Evolutionary conservation across 2,888 invertebrate species (phyloP), one percentile per base, ranked within the genome.

Genomic region (Mythimna pallens): DNA sequence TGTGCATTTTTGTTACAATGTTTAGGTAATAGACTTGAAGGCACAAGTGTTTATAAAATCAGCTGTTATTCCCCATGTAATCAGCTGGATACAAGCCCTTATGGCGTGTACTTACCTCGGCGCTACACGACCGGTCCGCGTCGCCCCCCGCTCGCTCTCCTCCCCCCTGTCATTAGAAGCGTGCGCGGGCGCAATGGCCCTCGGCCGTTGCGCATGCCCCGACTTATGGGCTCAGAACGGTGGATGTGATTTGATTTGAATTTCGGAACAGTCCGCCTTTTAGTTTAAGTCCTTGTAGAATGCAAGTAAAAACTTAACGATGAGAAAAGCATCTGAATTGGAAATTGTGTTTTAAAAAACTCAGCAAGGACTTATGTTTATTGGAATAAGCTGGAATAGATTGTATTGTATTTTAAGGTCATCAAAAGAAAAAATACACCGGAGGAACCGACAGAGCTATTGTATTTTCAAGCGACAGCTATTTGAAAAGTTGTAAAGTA

Each of bases 141-240:
- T 93, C 89, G 88, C 88, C 85, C 91, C 87, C 88, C 86, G 88
- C 90, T 88, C 89, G 76, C 88, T 73, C 83, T 85, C 81, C 78
- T 82, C 91, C 88, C 82, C 84, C 89, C 92, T 91, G 94, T 94
- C 94, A 94, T 96, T 96, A 96, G 96, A 95, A 94, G 94, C 91
- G 90, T 90, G 92, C 95, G 94, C 95, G 92, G 91, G 95, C 95
- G 95, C 95, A 95, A 93, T 95, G 95, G 95, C 95, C 95, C 94
- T 93, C 92, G 88, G 89, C 89, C 88, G 89, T 86, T 89, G 88
- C 84, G 91, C 91, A 89, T 87, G 91, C 90, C 87, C 88, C 90
- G 88, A 88, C 91, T 88, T 88, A 88, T 86, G 87, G 86, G 87
- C 89, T 89, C 90, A 79, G 91, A 89, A 91, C 89, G 87, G 82